Percentiles rank a stretch among this genome's conserved stretches.
Evolutionary conservation across 2,797 vertebrate species (phyloP).

Genomic region (Manis crassicaudata): DNA sequence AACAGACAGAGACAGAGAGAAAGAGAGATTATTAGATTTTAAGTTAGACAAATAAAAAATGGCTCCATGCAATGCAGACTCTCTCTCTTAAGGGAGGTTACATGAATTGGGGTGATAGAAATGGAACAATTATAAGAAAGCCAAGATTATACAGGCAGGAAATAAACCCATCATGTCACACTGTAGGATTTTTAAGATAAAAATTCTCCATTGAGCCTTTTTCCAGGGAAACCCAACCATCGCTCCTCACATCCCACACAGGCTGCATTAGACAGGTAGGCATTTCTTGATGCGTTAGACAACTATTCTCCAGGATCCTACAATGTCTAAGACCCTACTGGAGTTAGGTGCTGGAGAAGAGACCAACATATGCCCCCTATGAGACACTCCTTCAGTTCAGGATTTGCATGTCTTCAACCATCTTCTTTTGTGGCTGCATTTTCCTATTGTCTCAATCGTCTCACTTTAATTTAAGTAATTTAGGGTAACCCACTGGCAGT

Average conservation of each 20-base stretch:
- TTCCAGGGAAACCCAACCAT: conserved; percentile 2
- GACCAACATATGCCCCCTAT: no score
- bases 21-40: conserved; percentile 23
- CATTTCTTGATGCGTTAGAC: neutral
- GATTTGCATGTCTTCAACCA: neutral
- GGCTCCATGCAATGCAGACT: neutral
- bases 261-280: neutral
- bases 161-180: conserved; percentile 43
- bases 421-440: neutral
- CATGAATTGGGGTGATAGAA: neutral
- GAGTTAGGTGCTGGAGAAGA: neutral
- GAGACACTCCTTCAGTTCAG: neutral
- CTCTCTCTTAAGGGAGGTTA: neutral
- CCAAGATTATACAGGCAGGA: conserved; percentile 26
- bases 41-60: conserved; percentile 26
- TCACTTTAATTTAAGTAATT: neutral
- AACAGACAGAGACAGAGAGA: neutral
- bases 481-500: neutral
- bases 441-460: neutral
- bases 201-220: conserved; percentile 43
- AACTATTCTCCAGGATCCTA: neutral
- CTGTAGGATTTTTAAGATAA: conserved; percentile 53
- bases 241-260: neutral
- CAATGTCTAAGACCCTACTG: neutral
- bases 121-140: conserved; percentile 7